Percentiles rank a stretch among this genome's conserved stretches.
Conservation (phyloP, 2,888 invertebrate species). For the Athripsodes cinereus region DNA sequence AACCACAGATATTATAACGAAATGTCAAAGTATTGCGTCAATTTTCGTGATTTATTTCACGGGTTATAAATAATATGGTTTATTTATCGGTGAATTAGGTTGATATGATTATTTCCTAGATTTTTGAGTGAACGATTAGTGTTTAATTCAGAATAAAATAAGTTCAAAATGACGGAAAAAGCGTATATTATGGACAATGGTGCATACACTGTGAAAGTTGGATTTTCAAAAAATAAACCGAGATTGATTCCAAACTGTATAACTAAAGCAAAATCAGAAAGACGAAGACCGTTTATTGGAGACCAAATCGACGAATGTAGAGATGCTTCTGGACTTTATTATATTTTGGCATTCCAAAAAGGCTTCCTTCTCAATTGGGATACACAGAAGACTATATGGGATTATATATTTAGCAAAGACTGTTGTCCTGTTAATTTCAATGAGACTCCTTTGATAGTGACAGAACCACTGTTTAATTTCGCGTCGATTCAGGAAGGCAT, state of each 20-base stretch:
- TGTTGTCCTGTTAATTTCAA: conserved; percentile 70
- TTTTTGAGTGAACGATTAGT: too few relatives aligned
- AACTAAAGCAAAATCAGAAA: conserved; percentile 96
- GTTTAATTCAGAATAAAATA: too few relatives aligned
- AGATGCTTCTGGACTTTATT: conserved; percentile 92
- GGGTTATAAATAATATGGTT: too few relatives aligned
- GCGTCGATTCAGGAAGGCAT: conserved; percentile 87
- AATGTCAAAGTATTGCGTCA: too few relatives aligned
- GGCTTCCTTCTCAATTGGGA: conserved; percentile 97
- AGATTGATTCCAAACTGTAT: conserved; percentile 88
- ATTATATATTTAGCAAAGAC: conserved; percentile 86
- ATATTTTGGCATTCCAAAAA: conserved; percentile 89
- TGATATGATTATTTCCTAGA: too few relatives aligned
- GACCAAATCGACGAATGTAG: conserved; percentile 91
- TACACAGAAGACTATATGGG: conserved; percentile 93
- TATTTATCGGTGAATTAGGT: too few relatives aligned
- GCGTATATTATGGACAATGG: conserved; percentile 83
- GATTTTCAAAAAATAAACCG: conserved; percentile 65
- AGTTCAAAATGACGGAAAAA: conserved; percentile 33
- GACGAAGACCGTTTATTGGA: conserved; percentile 88
- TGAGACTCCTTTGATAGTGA: conserved; percentile 77
- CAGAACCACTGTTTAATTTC: conserved; percentile 94
- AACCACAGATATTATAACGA: too few relatives aligned
- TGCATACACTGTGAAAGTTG: conserved; percentile 79
- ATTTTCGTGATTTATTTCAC: too few relatives aligned